Conservation (phyloP, 2,888 invertebrate genomes). For the Scaptomyza caliginosa region DNA sequence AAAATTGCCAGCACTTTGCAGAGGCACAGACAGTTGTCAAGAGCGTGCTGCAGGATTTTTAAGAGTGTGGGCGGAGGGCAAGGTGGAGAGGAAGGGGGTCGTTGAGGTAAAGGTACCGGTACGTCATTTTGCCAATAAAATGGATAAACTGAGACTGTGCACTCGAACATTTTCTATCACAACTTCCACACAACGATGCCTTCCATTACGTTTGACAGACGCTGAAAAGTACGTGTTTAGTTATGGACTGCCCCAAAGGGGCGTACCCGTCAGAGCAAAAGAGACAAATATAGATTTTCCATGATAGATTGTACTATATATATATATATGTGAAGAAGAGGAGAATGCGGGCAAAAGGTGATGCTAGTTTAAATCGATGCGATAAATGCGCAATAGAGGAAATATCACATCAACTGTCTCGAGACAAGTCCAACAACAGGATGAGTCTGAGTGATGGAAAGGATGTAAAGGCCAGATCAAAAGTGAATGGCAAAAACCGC, state of each 20-base stretch:
- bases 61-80: neutral
- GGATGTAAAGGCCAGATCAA: conserved; percentile 12
- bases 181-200: conserved; percentile 10
- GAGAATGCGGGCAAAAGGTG: conserved; percentile 25
- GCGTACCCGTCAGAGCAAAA: neutral
- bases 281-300: neutral
- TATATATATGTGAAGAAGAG: neutral
- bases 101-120: neutral
- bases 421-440: conserved; percentile 40
- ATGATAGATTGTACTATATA: too few species aligned
- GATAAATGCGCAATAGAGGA: conserved; percentile 56
- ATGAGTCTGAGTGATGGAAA: conserved; percentile 11
- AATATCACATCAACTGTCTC: conserved; percentile 62
- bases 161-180: conserved; percentile 23
- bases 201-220: conserved; percentile 58
- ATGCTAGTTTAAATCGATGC: conserved; percentile 41
- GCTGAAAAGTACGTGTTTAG: conserved; percentile 65
- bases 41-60: neutral
- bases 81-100: neutral
- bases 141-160: conserved; percentile 39
- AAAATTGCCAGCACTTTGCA: conserved; percentile 30
- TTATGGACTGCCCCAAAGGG: conserved; percentile 22
- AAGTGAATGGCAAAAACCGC: conserved; percentile 32
- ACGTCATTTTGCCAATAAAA: conserved; percentile 55
- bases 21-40: conserved; percentile 37